These are phyloP conservation scores for Emydocephalus ijimae DNA, from an alignment of 2,113 vertebrate genomes.

Conservation along the genomic window DNA sequence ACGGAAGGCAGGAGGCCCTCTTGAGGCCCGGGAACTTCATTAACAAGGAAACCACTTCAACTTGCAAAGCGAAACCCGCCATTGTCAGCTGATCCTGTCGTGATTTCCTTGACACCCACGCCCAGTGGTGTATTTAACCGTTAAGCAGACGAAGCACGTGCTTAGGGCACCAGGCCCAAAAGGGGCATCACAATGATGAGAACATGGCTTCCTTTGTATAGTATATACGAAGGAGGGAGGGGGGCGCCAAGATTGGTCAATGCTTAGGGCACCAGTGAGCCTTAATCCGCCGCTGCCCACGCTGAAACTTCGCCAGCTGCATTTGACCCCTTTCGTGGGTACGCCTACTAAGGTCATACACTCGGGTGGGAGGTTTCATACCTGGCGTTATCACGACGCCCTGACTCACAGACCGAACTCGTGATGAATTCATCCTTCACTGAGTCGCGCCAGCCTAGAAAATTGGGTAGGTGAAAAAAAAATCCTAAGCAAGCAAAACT, in stretches of 20 bases:
- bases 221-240: no score
- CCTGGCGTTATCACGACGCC: neutral
- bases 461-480: neutral
- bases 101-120: neutral
- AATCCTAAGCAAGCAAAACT: neutral
- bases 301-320: neutral
- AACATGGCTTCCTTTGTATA: no score
- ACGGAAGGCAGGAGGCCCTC: neutral
- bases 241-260: no score
- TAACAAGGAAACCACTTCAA: neutral
- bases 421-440: neutral
- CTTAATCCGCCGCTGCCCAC: neutral
- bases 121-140: no score
- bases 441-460: neutral
- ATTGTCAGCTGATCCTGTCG: neutral
- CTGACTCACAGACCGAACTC: neutral
- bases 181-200: no score
- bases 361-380: neutral
- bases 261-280: no score
- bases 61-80: neutral
- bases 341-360: neutral
- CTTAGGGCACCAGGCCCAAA: no score
- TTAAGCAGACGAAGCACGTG: no score
- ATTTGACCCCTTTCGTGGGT: neutral
- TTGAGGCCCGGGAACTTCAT: neutral